Base-by-base conservation (phyloP, 2,888 invertebrate species). In the Capitulum mitella region DNA sequence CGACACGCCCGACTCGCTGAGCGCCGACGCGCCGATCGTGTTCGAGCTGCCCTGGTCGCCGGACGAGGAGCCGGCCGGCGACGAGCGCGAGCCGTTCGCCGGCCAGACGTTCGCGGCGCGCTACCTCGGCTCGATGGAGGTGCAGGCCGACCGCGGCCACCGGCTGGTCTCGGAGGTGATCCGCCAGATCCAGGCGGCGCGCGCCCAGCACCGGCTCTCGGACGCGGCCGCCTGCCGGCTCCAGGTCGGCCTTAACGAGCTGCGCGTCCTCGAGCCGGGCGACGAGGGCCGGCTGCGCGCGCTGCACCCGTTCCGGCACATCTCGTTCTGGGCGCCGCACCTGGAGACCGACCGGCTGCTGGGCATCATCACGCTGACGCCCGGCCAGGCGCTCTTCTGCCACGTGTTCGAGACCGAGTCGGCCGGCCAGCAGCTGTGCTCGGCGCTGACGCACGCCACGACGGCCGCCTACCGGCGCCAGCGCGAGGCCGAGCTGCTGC, bases 101-200 rank as follows among this genome's bases (percentile, higher is more conserved):
- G 79, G 79, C 19, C 78, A 79, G 37, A 43, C 70, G 64, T 86
- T 85, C 82, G 83, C 83, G 58, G 87, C 86, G 0, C 83, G 86
- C 37, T 87, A 87, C 82, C 83, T 87, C 14, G 87, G 87, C 34
- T 86, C 86, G 16, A 86, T 87, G 86, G 85, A 86, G 80, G 86
- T 87, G 32, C 82, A 82, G 74, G 81, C 81, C 46, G 84, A 84
- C 77, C 80, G 80, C 34, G 81, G 82, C 78, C 81, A 79, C 74
- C 81, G 80, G 61, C 81, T 80, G n/a, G 81, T 81, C 77, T 79
- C 81, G 8, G 82, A 81, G 58, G 80, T 77, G 29, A 80, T 79
- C 37, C 79, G 80, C 37, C 79, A 78, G 10, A 80, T 80, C 10
- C 77, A 81, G 8, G 80, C 81, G 48, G 51, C 78, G 19, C 81